Conservation (phyloP, 2,797 vertebrate species). For the Crenichthys baileyi region DNA sequence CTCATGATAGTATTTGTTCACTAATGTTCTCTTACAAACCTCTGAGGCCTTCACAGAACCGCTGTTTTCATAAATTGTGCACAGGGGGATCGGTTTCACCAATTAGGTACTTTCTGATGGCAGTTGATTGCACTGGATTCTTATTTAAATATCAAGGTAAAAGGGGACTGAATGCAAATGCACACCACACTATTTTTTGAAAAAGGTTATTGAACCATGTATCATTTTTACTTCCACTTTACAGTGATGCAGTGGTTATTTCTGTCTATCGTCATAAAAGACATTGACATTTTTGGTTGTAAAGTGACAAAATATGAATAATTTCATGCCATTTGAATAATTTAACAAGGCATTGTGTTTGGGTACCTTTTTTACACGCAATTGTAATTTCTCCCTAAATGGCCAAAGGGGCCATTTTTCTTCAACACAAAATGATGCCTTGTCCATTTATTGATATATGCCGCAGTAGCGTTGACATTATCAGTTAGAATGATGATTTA, state of each 20-base stretch:
- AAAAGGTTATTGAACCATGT: background rate
- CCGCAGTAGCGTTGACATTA: background rate
- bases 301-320: background rate
- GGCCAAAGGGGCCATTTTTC: background rate
- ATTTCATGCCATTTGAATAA: background rate
- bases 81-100: background rate
- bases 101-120: background rate
- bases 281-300: background rate
- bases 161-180: background rate
- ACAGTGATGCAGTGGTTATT: background rate
- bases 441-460: too few species aligned
- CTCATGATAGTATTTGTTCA: background rate
- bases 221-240: background rate
- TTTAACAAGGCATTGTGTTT: background rate
- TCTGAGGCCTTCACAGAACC: background rate
- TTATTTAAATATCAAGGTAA: background rate
- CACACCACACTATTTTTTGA: background rate
- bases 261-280: background rate
- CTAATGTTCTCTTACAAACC: background rate
- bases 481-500: background rate
- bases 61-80: background rate
- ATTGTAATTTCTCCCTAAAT: background rate
- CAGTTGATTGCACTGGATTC: background rate
- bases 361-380: background rate
- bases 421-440: too few species aligned